phyloP scores from a whole-genome alignment of 2,113 vertebrate species.

The Anguilla japonica region DNA sequence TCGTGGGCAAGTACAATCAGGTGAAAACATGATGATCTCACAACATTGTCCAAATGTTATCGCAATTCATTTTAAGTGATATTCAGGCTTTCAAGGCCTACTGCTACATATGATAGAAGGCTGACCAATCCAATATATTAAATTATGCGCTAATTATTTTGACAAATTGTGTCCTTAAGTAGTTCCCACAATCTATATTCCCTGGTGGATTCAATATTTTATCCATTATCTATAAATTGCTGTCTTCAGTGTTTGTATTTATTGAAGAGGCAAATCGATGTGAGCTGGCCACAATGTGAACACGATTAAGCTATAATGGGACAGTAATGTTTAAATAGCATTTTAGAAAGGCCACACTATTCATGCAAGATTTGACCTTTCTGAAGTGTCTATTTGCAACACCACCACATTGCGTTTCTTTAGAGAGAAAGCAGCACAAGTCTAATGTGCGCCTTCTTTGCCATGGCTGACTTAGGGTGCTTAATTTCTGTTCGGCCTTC shows the following conservation, averaged over 20 bases:
- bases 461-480: slow-evolving; percentile 22
- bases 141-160: background rate
- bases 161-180: background rate
- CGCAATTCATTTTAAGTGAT: background rate
- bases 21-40: background rate
- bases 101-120: background rate
- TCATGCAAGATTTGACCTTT: slow-evolving; percentile 31
- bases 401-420: slow-evolving; percentile 1
- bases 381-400: slow-evolving; percentile 47
- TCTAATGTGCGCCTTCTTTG: slow-evolving; percentile 43
- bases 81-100: background rate
- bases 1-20: background rate
- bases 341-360: background rate
- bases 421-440: background rate
- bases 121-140: background rate
- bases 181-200: background rate
- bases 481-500: slow-evolving; percentile 32
- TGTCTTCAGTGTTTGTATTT: slow-evolving; percentile 6
- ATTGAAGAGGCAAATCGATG: slow-evolving; percentile 2
- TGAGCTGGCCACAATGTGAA: background rate
- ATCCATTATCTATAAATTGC: background rate
- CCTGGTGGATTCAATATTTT: background rate
- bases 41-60: background rate
- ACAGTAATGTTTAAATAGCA: slow-evolving; percentile 41
- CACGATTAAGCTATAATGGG: slow-evolving; percentile 36